phyloP scores from a whole-genome alignment of 64 coral and sea anemone species.

The Montipora efflorescens region DNA sequence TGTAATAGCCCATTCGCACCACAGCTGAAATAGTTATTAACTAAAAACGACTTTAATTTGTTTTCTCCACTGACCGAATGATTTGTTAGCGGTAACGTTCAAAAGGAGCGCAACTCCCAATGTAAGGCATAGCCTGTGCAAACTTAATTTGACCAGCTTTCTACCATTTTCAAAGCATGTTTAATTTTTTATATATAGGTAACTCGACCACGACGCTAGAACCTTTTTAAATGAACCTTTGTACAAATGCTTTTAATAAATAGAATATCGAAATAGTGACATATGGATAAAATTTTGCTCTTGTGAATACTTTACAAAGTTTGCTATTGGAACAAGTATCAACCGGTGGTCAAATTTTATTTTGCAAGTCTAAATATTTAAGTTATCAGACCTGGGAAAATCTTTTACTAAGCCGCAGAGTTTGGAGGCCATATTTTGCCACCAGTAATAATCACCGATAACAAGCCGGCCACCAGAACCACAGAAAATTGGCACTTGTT shows the following conservation, averaged over 20 bases:
- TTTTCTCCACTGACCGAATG: no score
- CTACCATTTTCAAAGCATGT: no score
- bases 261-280: not conserved
- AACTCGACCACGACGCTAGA: not conserved
- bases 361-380: constrained; percentile 10
- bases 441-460: constrained; percentile 12
- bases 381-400: not conserved
- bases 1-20: no score
- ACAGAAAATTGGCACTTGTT: constrained; percentile 33
- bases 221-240: no score
- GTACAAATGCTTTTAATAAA: not conserved
- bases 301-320: not conserved
- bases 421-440: not conserved
- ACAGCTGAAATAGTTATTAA: no score
- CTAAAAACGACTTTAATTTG: no score
- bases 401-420: not conserved
- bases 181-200: no score
- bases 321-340: not conserved
- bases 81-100: no score
- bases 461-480: constrained; percentile 45
- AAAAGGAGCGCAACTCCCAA: no score
- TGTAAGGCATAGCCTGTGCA: no score
- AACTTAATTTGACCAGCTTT: no score
- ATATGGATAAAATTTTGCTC: not conserved
- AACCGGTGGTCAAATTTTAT: not conserved